Percentiles rank a stretch among this genome's conserved stretches.
phyloP scores from a whole-genome alignment of 2,888 invertebrate species.

The Tetragonisca angustula region DNA sequence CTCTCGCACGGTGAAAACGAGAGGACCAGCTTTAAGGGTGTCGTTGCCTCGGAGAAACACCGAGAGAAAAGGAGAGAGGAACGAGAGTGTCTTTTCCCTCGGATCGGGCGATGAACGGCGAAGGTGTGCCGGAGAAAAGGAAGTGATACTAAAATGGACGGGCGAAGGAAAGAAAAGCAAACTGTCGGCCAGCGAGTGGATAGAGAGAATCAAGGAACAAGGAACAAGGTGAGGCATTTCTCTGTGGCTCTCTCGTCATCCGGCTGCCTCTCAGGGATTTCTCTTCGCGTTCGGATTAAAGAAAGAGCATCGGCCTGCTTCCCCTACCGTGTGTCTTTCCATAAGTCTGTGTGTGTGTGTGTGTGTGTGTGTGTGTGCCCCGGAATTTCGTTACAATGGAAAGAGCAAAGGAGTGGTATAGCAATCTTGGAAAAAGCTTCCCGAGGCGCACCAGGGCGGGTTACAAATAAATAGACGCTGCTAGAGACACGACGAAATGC shows the following conservation, averaged over 20 bases:
- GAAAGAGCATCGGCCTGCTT: slow-evolving; percentile 24
- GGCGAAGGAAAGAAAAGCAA: slow-evolving; percentile 3
- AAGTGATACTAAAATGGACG: neutral
- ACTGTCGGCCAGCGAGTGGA: slow-evolving; percentile 41
- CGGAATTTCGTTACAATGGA: slow-evolving; percentile 59
- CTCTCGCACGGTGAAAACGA: slow-evolving; percentile 56
- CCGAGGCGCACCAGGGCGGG: neutral
- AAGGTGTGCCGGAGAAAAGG: neutral
- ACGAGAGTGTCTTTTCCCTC: neutral
- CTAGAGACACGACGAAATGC: neutral
- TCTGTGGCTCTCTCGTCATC: slow-evolving; percentile 53
- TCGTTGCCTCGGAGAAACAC: slow-evolving; percentile 4
- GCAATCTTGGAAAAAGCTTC: slow-evolving; percentile 62
- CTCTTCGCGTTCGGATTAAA: slow-evolving; percentile 64
- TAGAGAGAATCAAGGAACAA: slow-evolving; percentile 52
- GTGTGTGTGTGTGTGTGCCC: neutral
- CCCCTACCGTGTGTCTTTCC: neutral
- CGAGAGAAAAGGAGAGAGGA: neutral
- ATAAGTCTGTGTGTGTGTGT: neutral
- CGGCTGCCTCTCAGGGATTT: slow-evolving; percentile 44
- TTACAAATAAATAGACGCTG: slow-evolving; percentile 39
- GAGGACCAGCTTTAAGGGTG: slow-evolving; percentile 60
- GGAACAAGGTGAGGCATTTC: slow-evolving; percentile 59
- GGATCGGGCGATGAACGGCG: neutral
- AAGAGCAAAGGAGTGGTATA: slow-evolving; percentile 50